phyloP scores from a whole-genome alignment of 2,888 invertebrate genomes.

The Aspidiotus rigidus region DNA sequence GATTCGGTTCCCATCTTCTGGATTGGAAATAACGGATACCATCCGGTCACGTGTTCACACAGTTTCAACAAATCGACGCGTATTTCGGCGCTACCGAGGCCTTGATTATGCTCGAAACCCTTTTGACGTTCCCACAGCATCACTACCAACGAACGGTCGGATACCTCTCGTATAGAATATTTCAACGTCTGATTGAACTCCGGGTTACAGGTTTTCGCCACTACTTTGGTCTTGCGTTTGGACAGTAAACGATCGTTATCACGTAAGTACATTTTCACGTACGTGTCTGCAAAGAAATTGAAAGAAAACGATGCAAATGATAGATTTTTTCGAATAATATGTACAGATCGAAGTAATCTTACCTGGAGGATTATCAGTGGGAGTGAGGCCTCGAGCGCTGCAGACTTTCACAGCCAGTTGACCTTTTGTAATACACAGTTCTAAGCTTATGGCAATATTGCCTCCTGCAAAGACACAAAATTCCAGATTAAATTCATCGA shows the following conservation, averaged over 20 bases:
- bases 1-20: slow-evolving; percentile 65
- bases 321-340: too few species aligned
- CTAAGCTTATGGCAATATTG: slow-evolving; percentile 75
- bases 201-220: slow-evolving; percentile 72
- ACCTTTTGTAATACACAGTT: slow-evolving; percentile 81
- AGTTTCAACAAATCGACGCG: slow-evolving; percentile 71
- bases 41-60: slow-evolving; percentile 71
- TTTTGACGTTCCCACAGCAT: slow-evolving; percentile 89
- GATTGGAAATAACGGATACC: slow-evolving; percentile 87
- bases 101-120: slow-evolving; percentile 72
- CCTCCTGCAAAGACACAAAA: slow-evolving; percentile 45
- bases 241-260: slow-evolving; percentile 82
- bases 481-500: too few species aligned
- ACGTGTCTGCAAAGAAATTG: slow-evolving; percentile 60
- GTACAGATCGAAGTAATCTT: slow-evolving; percentile 32
- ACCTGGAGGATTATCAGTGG: slow-evolving; percentile 60
- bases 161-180: slow-evolving; percentile 53
- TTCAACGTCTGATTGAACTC: slow-evolving; percentile 80
- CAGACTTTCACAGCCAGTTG: slow-evolving; percentile 81
- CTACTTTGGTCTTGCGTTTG: slow-evolving; percentile 81
- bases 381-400: slow-evolving; percentile 59
- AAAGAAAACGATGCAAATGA: too few species aligned
- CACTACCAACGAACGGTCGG: slow-evolving; percentile 66
- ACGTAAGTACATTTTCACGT: slow-evolving; percentile 79
- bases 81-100: slow-evolving; percentile 76